phyloP scores from a whole-genome alignment of 2,113 vertebrate genomes.

The Sander lucioperca region DNA sequence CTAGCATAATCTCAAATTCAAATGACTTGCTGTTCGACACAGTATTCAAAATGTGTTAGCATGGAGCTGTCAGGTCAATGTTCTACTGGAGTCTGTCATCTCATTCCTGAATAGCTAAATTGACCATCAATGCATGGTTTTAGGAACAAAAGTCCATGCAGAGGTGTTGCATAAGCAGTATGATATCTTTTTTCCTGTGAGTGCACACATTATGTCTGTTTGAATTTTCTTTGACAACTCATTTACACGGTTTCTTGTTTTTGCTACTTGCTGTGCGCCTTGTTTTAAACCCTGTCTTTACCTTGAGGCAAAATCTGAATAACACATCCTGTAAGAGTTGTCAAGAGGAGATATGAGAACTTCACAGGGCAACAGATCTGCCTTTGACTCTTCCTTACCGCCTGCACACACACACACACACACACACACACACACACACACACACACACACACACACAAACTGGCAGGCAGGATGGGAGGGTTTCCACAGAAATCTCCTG shows the following conservation, averaged over 20 bases:
- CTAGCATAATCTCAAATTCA: background rate
- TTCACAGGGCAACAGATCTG: conserved; percentile 65
- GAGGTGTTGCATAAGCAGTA: conserved; percentile 3
- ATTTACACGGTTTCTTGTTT: conserved; percentile 37
- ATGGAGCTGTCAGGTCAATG: background rate
- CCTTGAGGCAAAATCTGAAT: conserved; percentile 64
- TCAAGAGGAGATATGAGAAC: conserved; percentile 64
- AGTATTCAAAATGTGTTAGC: background rate
- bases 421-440: conserved; percentile 40
- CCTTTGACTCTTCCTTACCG: conserved; percentile 45
- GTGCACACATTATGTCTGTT: background rate
- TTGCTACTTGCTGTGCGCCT: conserved; percentile 20
- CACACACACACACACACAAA: conserved; percentile 21
- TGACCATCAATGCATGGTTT: background rate
- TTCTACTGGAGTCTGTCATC: background rate
- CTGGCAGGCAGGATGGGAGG: conserved; percentile 58
- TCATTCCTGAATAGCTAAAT: background rate
- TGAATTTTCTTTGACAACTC: conserved; percentile 28
- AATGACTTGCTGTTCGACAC: background rate
- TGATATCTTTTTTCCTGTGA: background rate
- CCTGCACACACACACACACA: conserved; percentile 22
- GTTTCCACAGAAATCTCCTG: conserved; percentile 73
- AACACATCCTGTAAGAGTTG: conserved; percentile 62
- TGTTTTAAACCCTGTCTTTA: conserved; percentile 60
- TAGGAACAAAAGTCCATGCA: background rate